Conservation (phyloP, 2,797 vertebrate species). For the Sebastes umbrosus region DNA sequence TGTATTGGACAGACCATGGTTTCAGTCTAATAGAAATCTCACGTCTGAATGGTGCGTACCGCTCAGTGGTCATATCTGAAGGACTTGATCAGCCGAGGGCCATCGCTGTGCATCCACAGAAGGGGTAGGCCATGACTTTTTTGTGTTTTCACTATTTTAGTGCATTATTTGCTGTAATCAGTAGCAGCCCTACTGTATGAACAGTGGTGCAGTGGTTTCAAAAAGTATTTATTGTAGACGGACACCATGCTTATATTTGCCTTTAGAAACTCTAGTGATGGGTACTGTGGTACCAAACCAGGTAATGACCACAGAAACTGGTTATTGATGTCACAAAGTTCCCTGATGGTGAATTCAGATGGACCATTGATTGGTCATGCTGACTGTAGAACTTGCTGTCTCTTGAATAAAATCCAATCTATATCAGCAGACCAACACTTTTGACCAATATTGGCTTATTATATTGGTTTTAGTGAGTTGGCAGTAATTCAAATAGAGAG, state of each 20-base stretch:
- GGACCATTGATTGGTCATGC: not conserved
- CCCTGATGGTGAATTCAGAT: not conserved
- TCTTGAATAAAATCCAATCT: not conserved
- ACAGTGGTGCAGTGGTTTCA: not conserved
- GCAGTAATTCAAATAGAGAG: not conserved
- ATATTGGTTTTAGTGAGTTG: not conserved
- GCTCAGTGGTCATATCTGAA: slow-evolving; percentile 94
- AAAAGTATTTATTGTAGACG: not conserved
- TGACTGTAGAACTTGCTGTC: not conserved
- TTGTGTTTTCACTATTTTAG: not conserved
- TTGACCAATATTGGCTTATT: not conserved
- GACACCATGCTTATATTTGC: not conserved
- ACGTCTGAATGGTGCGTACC: slow-evolving; percentile 93
- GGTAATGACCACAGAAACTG: not conserved
- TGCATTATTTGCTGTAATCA: not conserved
- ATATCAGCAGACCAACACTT: not conserved
- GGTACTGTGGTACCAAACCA: not conserved
- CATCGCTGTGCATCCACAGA: slow-evolving; percentile 93
- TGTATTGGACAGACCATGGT: slow-evolving; percentile 98
- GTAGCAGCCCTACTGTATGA: not conserved
- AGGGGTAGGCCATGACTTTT: slow-evolving; percentile 85
- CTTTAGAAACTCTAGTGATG: not conserved
- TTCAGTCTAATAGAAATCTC: slow-evolving; percentile 97
- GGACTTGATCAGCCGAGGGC: slow-evolving; percentile 95
- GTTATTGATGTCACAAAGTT: not conserved